Conservation (phyloP, 1,140 invertebrate species). For the Sinella curviseta region DNA sequence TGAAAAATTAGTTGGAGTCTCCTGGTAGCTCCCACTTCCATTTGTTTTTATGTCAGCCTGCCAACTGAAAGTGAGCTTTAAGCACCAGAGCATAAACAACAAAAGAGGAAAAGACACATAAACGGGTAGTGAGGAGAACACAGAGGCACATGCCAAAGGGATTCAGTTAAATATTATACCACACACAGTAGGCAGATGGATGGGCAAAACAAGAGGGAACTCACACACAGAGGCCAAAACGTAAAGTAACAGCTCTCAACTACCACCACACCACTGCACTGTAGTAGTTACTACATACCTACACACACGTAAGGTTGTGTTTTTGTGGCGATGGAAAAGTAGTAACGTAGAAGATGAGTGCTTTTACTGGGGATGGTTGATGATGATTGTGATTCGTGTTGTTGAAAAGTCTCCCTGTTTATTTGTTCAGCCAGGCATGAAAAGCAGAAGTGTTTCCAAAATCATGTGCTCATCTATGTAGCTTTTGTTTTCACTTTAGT, state of each 20-base stretch:
- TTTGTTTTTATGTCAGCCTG: conserved; percentile 17
- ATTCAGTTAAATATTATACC: not conserved
- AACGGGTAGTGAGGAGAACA: not conserved
- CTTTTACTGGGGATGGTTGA: conserved; percentile 2
- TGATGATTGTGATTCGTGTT: conserved; percentile 20
- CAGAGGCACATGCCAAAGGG: not conserved
- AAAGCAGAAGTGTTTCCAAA: not conserved
- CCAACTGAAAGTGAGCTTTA: conserved; percentile 7
- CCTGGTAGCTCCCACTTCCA: conserved; percentile 1
- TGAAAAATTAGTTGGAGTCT: conserved; percentile 23
- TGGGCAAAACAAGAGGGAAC: not conserved
- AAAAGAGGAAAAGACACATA: not conserved
- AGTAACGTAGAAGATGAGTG: not conserved
- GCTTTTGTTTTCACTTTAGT: not conserved
- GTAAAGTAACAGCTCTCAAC: no score
- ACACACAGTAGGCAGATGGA: not conserved
- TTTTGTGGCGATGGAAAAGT: not conserved
- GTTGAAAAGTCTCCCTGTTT: conserved; percentile 16
- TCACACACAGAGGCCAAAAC: not conserved
- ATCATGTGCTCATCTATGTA: not conserved
- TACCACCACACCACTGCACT: no score
- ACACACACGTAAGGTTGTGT: no score
- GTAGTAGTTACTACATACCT: no score
- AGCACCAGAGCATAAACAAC: conserved; percentile 1
- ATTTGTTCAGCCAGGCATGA: conserved; percentile 7